These are phyloP conservation scores for Anastrepha obliqua DNA, from an alignment of 1,140 invertebrate species.

Conservation along the genomic window DNA sequence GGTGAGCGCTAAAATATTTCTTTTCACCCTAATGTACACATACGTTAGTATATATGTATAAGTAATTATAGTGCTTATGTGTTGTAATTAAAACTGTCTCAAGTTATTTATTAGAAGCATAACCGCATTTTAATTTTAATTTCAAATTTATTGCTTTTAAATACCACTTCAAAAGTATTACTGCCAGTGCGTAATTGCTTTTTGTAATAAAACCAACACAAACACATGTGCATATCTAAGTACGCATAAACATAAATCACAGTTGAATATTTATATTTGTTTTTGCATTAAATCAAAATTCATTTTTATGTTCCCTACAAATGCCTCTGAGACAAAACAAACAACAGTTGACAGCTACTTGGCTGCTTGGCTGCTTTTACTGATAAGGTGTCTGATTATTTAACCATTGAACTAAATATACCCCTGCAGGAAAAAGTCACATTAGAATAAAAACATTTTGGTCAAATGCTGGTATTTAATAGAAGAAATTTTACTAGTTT, in stretches of 20 bases:
- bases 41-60: no score
- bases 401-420: neutral
- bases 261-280: slow-evolving; percentile 45
- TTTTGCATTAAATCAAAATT: slow-evolving; percentile 33
- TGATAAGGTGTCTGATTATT: slow-evolving; percentile 15
- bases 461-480: no score
- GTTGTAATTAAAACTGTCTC: neutral
- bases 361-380: neutral
- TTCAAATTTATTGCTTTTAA: neutral
- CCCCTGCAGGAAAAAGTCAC: no score
- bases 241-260: slow-evolving; percentile 27
- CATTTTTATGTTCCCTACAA: neutral
- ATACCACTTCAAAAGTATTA: neutral
- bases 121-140: neutral
- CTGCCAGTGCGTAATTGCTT: slow-evolving; percentile 6
- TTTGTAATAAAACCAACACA: neutral
- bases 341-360: slow-evolving; percentile 19
- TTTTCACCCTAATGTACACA: no score
- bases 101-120: neutral
- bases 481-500: no score
- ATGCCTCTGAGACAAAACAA: neutral
- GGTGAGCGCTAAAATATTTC: no score
- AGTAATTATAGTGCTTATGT: no score
- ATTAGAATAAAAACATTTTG: no score
- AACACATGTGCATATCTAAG: neutral